Conservation (phyloP, 2,113 vertebrate species). For the Microcebus ravelobensis region DNA sequence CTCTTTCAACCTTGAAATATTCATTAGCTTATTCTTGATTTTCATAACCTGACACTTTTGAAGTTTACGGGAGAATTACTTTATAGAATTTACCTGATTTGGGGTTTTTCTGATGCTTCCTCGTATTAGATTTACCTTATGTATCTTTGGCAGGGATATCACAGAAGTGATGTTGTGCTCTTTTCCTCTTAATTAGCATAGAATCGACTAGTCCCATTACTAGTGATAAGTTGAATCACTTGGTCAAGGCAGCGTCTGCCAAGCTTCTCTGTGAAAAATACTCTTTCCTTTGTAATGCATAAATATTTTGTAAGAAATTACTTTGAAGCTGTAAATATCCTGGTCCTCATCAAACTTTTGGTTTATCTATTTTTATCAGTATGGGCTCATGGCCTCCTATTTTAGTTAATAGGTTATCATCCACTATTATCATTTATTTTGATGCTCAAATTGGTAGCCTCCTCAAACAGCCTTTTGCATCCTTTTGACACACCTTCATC, state of each 20-base stretch:
- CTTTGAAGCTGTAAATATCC: not conserved
- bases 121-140: not conserved
- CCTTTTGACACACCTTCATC: not conserved
- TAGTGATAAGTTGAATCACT: not conserved
- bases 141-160: not conserved
- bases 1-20: not conserved
- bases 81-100: not conserved
- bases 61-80: not conserved
- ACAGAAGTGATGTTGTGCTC: not conserved
- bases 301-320: not conserved
- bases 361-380: not conserved
- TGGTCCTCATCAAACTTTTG: not conserved
- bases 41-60: not conserved
- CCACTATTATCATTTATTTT: not conserved
- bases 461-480: not conserved
- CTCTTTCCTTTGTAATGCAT: not conserved
- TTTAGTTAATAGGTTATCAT: not conserved
- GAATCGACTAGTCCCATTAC: not conserved
- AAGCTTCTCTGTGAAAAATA: not conserved
- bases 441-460: not conserved
- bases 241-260: not conserved
- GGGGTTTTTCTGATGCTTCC: not conserved
- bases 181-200: not conserved
- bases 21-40: not conserved
- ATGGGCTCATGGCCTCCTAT: not conserved